A percentile compares a stretch with the other conserved stretches of the same genome.
Conservation (phyloP, 1,140 invertebrate species). For the Atta cephalotes region DNA sequence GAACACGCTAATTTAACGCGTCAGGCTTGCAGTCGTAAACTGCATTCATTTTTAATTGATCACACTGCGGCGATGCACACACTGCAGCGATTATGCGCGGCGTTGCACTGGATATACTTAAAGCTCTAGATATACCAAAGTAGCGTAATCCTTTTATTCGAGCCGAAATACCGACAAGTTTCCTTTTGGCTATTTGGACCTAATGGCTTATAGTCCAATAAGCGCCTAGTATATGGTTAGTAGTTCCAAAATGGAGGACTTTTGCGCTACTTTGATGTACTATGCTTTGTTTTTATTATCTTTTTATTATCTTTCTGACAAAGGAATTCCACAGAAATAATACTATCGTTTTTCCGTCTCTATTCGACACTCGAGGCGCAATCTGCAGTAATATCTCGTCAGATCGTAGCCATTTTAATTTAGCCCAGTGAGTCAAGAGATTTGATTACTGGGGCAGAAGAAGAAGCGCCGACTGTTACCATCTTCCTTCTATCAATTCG, state of each 20-base stretch:
- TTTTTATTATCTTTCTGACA: background rate
- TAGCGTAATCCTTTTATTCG: too few species aligned
- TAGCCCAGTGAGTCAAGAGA: slow-evolving; percentile 77
- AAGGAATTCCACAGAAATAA: background rate
- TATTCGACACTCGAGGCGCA: background rate
- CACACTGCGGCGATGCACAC: slow-evolving; percentile 24
- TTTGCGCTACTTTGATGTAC: too few species aligned
- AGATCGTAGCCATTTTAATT: slow-evolving; percentile 78
- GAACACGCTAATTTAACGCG: slow-evolving; percentile 13
- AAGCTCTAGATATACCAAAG: too few species aligned
- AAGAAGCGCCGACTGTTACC: slow-evolving; percentile 79
- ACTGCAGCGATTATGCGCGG: background rate
- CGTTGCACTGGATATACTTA: background rate
- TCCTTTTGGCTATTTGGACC: too few species aligned
- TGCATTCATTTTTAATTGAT: slow-evolving; percentile 44
- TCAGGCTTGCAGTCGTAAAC: background rate
- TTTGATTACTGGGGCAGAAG: slow-evolving; percentile 82
- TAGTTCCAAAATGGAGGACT: too few species aligned
- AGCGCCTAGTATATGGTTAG: too few species aligned
- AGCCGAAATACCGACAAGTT: too few species aligned
- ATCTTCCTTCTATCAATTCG: slow-evolving; percentile 14
- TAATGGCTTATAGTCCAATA: too few species aligned
- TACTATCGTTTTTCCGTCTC: background rate
- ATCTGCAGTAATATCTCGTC: slow-evolving; percentile 42
- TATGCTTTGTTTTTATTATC: background rate